Conservation (phyloP, 2,888 invertebrate genomes). For the Melanargia galathea region DNA sequence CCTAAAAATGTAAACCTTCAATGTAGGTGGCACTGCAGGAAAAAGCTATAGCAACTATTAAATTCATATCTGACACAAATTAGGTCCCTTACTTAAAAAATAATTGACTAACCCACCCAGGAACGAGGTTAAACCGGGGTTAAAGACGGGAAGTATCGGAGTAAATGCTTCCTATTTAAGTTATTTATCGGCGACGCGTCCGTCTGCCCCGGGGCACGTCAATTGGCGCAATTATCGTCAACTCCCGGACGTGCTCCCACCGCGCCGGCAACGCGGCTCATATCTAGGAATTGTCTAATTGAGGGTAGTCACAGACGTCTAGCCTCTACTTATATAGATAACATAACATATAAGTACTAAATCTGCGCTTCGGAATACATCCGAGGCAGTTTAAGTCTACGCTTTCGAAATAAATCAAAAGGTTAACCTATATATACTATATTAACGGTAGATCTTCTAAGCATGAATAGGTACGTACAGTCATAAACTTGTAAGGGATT, state of each 20-base stretch:
- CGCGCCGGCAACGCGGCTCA: conserved; percentile 44
- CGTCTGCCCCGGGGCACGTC: conserved; percentile 25
- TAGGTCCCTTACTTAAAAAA: background rate
- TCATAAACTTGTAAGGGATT: too few species aligned
- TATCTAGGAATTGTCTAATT: conserved; percentile 49
- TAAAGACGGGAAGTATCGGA: conserved; percentile 15
- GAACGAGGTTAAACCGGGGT: conserved; percentile 6
- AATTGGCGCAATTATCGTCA: conserved; percentile 50
- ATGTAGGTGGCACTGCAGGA: background rate
- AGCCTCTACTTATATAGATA: background rate
- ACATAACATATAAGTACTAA: background rate
- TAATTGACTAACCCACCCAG: background rate
- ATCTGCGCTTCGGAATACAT: background rate
- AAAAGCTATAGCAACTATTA: background rate
- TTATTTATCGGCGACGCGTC: conserved; percentile 29
- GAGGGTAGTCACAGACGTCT: conserved; percentile 46
- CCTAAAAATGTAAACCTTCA: background rate
- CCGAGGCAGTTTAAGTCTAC: background rate
- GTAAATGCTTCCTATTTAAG: conserved; percentile 36
- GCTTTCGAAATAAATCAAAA: background rate
- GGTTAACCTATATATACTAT: background rate
- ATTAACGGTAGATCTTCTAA: background rate
- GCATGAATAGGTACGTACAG: too few species aligned
- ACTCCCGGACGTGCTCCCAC: conserved; percentile 47
- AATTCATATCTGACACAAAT: background rate